Evolutionary conservation across 2,797 vertebrate genomes (phyloP).

Genomic region (Rhinichthys osculus): DNA sequence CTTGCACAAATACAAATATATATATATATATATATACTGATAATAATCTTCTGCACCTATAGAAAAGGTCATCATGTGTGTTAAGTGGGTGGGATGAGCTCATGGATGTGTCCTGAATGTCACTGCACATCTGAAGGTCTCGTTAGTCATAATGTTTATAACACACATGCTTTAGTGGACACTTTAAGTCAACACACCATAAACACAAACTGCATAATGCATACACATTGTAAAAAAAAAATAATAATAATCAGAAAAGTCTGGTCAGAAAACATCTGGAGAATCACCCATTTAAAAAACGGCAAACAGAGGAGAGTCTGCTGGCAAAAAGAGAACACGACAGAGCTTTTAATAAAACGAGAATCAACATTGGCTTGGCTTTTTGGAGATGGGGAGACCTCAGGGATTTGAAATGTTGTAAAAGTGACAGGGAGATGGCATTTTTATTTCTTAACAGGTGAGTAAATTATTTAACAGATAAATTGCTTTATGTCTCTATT

Average conservation of each 20-base stretch:
- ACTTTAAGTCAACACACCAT: background rate
- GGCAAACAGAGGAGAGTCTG: background rate
- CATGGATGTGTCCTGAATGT: conserved; percentile 5
- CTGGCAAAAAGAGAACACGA: background rate
- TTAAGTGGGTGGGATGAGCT: background rate
- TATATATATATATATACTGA: background rate
- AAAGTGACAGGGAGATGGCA: too few species aligned
- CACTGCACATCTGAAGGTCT: conserved; percentile 28
- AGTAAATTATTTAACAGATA: too few species aligned
- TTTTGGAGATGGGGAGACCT: background rate
- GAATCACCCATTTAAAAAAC: background rate
- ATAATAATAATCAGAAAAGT: too few species aligned
- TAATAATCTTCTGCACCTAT: background rate
- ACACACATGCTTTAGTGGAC: background rate
- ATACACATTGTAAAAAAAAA: background rate
- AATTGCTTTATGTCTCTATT: too few species aligned
- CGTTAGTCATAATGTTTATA: background rate
- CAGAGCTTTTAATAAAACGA: background rate
- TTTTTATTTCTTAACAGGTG: too few species aligned
- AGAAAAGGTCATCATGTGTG: conserved; percentile 19
- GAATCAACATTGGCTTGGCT: background rate
- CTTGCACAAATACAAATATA: background rate
- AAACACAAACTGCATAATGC: background rate
- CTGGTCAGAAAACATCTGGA: too few species aligned
- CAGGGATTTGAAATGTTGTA: background rate